A percentile compares a stretch with the other conserved stretches of the same genome.
phyloP scores from a whole-genome alignment of 1,140 invertebrate species.

The Brachionus asplanchnoidis region DNA sequence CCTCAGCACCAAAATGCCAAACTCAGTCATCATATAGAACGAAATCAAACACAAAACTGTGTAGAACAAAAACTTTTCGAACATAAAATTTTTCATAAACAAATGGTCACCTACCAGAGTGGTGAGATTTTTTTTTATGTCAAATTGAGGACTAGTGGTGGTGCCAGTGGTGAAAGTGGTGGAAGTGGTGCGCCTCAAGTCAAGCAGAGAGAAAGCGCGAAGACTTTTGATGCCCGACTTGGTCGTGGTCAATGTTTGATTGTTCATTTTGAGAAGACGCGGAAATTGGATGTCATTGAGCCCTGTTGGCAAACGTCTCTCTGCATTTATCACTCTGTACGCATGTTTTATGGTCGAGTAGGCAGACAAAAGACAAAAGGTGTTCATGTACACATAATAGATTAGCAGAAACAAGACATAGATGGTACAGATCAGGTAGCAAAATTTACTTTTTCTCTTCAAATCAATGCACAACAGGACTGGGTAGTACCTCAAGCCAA shows the following conservation, averaged over 20 bases:
- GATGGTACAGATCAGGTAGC: slow-evolving; percentile 7
- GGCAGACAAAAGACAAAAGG: slow-evolving; percentile 33
- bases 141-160: not conserved
- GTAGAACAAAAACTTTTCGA: slow-evolving; percentile 35
- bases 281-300: not conserved
- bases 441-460: slow-evolving; percentile 38
- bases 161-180: no score
- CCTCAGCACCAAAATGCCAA: not conserved
- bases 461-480: slow-evolving; percentile 3
- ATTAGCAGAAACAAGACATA: not conserved
- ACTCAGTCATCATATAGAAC: slow-evolving; percentile 22
- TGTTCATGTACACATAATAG: slow-evolving; percentile 40
- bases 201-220: not conserved
- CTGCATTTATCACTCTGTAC: not conserved
- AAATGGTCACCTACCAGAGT: not conserved
- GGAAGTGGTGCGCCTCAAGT: not conserved
- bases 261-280: not conserved
- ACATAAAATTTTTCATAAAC: slow-evolving; percentile 39
- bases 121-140: not conserved
- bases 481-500: slow-evolving; percentile 39
- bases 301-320: not conserved
- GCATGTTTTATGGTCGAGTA: not conserved
- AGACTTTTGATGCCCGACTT: not conserved
- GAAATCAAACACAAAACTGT: slow-evolving; percentile 19
- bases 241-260: not conserved